These are phyloP conservation scores for Parapristionchus giblindavisi DNA, from an alignment of 2,888 invertebrate species.

Conservation along the genomic window DNA sequence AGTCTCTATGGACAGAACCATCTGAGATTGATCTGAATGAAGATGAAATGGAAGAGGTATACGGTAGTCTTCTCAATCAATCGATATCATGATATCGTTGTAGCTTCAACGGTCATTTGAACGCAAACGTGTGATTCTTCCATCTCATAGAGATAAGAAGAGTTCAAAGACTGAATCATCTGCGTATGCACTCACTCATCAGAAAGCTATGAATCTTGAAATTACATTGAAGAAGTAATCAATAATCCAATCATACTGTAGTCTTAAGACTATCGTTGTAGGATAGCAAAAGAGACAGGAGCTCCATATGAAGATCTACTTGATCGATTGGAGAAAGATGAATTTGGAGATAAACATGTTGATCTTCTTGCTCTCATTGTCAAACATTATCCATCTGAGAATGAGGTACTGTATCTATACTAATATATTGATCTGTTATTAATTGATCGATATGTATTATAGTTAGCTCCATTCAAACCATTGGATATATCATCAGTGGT, in stretches of 20 bases:
- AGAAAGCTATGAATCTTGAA: conserved; percentile 17
- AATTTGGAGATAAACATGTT: not conserved
- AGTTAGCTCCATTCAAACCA: conserved; percentile 29
- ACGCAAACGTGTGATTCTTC: not conserved
- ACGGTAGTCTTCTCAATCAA: conserved; percentile 3
- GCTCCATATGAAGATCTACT: not conserved
- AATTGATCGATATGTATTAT: not conserved
- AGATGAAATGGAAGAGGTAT: conserved; percentile 23
- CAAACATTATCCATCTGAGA: conserved; percentile 20
- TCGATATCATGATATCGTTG: not conserved
- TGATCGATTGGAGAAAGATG: conserved; percentile 4
- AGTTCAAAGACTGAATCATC: not conserved
- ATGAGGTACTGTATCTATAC: conserved; percentile 22
- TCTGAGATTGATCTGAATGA: conserved; percentile 28
- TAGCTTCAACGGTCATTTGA: conserved; percentile 31
- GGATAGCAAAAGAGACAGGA: conserved; percentile 22
- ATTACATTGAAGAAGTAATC: conserved; percentile 17
- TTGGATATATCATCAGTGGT: not conserved
- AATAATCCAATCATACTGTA: conserved; percentile 3
- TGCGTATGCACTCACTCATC: conserved; percentile 2
- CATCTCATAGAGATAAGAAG: not conserved
- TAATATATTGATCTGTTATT: no score
- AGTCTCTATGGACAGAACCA: conserved; percentile 24
- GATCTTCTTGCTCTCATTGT: conserved; percentile 10
- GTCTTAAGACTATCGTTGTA: not conserved